Conservation (phyloP, 2,888 invertebrate genomes). For the Diploptera punctata region DNA sequence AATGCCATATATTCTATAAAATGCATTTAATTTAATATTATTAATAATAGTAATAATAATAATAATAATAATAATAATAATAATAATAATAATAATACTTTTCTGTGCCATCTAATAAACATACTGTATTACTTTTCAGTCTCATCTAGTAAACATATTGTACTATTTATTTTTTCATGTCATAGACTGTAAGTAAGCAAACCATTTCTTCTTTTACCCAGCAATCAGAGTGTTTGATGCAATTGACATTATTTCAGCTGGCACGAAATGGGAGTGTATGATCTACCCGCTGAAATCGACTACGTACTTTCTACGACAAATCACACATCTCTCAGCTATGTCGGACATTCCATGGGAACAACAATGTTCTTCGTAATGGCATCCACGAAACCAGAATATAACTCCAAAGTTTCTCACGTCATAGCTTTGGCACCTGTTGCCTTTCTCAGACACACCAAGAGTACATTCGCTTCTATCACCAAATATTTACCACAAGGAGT, state of each 20-base stretch:
- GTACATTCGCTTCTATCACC: neutral
- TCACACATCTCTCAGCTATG: neutral
- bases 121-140: too few species aligned
- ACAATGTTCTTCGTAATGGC: constrained; percentile 65
- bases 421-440: constrained; percentile 75
- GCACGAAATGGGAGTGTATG: constrained; percentile 81
- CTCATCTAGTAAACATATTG: too few species aligned
- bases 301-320: constrained; percentile 58
- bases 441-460: constrained; percentile 48
- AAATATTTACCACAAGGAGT: neutral
- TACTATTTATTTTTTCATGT: too few species aligned
- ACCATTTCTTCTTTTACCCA: too few species aligned
- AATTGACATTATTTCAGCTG: constrained; percentile 66
- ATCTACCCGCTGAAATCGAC: constrained; percentile 84
- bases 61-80: too few species aligned
- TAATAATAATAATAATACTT: too few species aligned
- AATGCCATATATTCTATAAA: too few species aligned
- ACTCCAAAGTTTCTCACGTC: constrained; percentile 69
- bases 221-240: too few species aligned
- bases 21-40: too few species aligned
- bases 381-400: constrained; percentile 70
- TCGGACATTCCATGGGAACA: constrained; percentile 16
- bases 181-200: too few species aligned
- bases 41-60: too few species aligned
- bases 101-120: too few species aligned